Percentiles rank a stretch among this genome's conserved stretches.
Evolutionary conservation across 2,888 invertebrate species (phyloP).

Genomic region (Dermolepida albohirtum): DNA sequence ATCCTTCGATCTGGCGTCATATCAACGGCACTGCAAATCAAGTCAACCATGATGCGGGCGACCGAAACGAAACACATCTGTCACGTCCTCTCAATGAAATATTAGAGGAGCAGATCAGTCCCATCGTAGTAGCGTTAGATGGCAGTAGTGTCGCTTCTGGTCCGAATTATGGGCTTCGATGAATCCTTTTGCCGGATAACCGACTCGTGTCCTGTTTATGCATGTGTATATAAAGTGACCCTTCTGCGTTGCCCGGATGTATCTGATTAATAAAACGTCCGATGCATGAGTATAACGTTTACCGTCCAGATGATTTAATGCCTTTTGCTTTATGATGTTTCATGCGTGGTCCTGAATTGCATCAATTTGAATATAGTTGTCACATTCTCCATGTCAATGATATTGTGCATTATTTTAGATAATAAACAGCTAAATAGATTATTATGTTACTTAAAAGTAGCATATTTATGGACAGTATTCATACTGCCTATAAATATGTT

Average conservation of each 20-base stretch:
- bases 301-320: too few species aligned
- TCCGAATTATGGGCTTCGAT: neutral
- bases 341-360: neutral
- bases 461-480: too few species aligned
- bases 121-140: neutral
- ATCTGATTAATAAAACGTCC: conserved; percentile 33
- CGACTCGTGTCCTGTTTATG: neutral
- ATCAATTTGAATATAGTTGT: too few species aligned
- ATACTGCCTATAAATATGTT: too few species aligned
- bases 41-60: conserved; percentile 6
- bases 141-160: neutral
- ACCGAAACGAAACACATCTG: conserved; percentile 13
- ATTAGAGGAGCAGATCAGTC: neutral
- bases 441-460: too few species aligned
- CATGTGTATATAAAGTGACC: too few species aligned
- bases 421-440: too few species aligned
- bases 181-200: neutral
- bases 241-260: neutral
- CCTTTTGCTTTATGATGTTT: conserved; percentile 1
- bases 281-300: neutral
- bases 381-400: too few species aligned
- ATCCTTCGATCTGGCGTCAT: too few species aligned
- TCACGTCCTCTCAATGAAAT: conserved; percentile 19
- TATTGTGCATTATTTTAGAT: too few species aligned
- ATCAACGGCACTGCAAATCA: neutral